Evolutionary conservation across 2,888 invertebrate genomes (phyloP).

Genomic region (Leptinotarsa rubiginosa): DNA sequence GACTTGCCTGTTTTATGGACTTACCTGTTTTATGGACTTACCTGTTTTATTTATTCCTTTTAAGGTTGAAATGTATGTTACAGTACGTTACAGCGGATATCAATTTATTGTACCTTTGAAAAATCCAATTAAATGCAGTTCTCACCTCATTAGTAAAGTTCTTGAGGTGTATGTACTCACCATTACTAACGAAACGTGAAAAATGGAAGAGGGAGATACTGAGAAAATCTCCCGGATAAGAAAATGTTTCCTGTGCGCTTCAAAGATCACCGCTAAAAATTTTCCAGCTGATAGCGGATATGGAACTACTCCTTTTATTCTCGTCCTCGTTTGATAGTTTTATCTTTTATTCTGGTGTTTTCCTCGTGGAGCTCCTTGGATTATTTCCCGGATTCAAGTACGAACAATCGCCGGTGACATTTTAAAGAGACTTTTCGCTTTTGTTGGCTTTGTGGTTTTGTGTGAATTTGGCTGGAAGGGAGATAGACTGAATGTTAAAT

Average conservation of each 20-base stretch:
- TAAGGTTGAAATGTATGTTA: too few species aligned
- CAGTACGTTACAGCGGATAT: too few species aligned
- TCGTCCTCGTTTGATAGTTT: constrained; percentile 13
- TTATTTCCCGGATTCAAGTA: constrained; percentile 7
- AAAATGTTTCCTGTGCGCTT: constrained; percentile 18
- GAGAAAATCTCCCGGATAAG: constrained; percentile 11
- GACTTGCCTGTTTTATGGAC: too few species aligned
- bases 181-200: neutral
- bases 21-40: too few species aligned
- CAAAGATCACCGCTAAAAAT: neutral
- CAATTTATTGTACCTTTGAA: too few species aligned
- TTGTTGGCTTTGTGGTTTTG: neutral
- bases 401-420: constrained; percentile 9
- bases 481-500: neutral
- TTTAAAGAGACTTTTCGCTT: neutral
- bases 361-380: constrained; percentile 7
- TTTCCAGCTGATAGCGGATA: constrained; percentile 18
- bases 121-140: too few species aligned
- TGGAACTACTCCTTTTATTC: constrained; percentile 14
- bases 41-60: too few species aligned
- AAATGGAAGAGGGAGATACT: neutral
- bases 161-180: neutral
- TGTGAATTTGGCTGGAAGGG: constrained; percentile 2
- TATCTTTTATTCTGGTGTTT: constrained; percentile 15
- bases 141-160: neutral